These are phyloP conservation scores for Valencia hispanica DNA, from an alignment of 2,797 vertebrate species.

Conservation along the genomic window DNA sequence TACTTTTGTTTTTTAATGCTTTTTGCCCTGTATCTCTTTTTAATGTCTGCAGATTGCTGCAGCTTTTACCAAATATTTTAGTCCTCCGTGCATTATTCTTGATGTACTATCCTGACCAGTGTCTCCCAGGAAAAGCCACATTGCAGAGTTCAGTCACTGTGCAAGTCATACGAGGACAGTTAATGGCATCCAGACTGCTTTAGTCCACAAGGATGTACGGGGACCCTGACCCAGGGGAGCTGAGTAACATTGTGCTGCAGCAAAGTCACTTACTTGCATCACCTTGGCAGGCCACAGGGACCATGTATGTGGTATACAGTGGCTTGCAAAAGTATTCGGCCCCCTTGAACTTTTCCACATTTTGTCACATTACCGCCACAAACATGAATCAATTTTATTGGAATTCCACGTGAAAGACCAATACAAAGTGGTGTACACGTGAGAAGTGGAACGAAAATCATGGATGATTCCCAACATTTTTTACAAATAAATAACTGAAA, in stretches of 20 bases:
- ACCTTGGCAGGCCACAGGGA: constrained; percentile 18
- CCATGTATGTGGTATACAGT: neutral
- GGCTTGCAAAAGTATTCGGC: no score
- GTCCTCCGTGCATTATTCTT: constrained; percentile 30
- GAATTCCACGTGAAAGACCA: no score
- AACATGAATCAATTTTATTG: no score
- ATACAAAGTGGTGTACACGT: no score
- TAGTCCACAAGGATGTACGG: constrained; percentile 52
- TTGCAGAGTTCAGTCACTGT: constrained; percentile 21
- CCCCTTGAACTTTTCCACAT: no score
- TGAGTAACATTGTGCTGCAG: constrained; percentile 62
- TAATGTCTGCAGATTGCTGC: constrained; percentile 5
- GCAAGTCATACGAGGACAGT: constrained; percentile 33
- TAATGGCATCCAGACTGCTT: constrained; percentile 50
- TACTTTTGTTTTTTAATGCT: constrained; percentile 2
- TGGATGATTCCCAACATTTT: no score
- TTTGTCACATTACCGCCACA: no score
- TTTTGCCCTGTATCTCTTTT: neutral
- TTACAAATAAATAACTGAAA: no score
- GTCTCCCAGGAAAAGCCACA: constrained; percentile 37
- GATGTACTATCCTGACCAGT: constrained; percentile 15
- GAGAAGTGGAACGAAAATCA: no score
- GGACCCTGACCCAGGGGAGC: constrained; percentile 46
- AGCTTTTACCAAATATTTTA: constrained; percentile 45
- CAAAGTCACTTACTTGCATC: constrained; percentile 71